These are phyloP conservation scores for Decapterus maruadsi DNA, from an alignment of 2,797 vertebrate species.

Conservation along the genomic window DNA sequence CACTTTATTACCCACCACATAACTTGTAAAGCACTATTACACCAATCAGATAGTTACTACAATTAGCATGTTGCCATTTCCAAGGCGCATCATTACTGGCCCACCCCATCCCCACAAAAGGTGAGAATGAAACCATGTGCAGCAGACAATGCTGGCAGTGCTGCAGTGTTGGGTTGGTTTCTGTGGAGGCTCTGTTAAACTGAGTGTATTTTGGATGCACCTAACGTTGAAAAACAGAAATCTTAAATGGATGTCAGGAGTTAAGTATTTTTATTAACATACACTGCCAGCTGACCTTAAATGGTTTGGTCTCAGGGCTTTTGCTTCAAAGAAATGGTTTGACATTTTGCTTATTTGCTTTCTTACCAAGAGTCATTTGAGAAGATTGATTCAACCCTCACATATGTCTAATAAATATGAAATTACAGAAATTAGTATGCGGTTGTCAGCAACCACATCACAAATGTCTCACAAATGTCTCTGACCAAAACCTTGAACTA, in stretches of 20 bases:
- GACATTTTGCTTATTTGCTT: conserved; percentile 20
- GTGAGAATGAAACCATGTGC: conserved; percentile 29
- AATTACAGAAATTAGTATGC: neutral
- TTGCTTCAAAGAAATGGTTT: neutral
- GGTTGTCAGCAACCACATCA: neutral
- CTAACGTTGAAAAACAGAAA: neutral
- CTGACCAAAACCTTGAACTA: neutral
- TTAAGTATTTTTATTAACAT: neutral
- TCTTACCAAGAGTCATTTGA: conserved; percentile 5
- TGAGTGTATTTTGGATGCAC: neutral
- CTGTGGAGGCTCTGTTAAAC: neutral
- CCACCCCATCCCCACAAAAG: conserved; percentile 13
- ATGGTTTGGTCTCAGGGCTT: neutral
- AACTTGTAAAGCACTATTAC: conserved; percentile 87
- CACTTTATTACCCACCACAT: conserved; percentile 91
- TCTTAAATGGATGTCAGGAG: neutral
- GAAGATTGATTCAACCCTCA: conserved; percentile 9
- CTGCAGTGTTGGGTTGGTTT: neutral
- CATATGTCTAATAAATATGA: conserved; percentile 7
- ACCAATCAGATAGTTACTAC: conserved; percentile 86
- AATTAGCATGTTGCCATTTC: conserved; percentile 81
- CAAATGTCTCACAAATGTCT: neutral
- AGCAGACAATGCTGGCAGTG: neutral
- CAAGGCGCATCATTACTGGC: conserved; percentile 49
- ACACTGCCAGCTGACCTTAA: neutral